Conservation (phyloP, 2,888 invertebrate species). For the Drosophila barbarae region DNA sequence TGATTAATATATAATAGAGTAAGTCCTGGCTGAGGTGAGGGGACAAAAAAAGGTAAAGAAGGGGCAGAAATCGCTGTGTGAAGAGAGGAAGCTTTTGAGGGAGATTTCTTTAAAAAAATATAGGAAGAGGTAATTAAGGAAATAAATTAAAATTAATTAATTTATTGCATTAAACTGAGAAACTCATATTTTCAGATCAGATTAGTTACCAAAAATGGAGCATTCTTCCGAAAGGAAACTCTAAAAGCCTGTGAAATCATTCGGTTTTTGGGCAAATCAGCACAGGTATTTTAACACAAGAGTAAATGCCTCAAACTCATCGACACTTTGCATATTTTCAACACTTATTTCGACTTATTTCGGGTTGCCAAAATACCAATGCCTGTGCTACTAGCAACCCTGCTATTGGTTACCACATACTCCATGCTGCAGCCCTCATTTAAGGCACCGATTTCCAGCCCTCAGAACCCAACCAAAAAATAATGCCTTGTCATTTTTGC, state of each 20-base stretch:
- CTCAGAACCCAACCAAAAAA: neutral
- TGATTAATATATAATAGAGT: constrained; percentile 35
- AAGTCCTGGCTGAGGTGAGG: neutral
- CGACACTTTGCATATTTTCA: constrained; percentile 2
- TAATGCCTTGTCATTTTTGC: constrained; percentile 36
- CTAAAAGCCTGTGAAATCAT: neutral
- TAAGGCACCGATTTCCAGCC: neutral
- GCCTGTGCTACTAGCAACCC: constrained; percentile 5
- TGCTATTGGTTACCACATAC: constrained; percentile 13
- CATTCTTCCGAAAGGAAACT: neutral
- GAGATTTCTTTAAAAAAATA: no score
- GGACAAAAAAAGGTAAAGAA: no score
- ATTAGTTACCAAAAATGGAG: neutral
- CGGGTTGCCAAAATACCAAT: neutral
- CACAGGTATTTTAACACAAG: neutral
- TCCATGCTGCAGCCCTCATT: constrained; percentile 14
- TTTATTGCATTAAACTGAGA: neutral
- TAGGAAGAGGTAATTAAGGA: no score
- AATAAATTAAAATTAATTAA: neutral
- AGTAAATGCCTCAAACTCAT: neutral
- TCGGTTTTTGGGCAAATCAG: neutral
- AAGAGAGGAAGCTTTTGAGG: no score
- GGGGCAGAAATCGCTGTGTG: no score
- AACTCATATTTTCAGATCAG: no score
- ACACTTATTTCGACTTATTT: neutral